A percentile compares a stretch with the other conserved stretches of the same genome.
Conservation (phyloP, 1,140 invertebrate species). For the Argopecten irradians region DNA sequence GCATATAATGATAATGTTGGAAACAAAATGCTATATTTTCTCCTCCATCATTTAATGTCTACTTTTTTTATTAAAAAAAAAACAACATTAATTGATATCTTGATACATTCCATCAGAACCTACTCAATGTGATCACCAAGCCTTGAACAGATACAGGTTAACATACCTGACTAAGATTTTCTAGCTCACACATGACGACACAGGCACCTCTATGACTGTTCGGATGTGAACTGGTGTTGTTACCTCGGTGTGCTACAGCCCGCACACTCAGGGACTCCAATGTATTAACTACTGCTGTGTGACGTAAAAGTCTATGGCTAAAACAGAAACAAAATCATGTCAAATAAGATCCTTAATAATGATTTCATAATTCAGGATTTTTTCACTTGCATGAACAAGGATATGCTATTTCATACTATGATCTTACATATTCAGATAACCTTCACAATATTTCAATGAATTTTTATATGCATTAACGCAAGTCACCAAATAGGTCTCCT, state of each 20-base stretch:
- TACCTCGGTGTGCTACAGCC: slow-evolving; percentile 75
- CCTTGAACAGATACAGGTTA: background rate
- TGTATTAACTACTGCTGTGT: slow-evolving; percentile 84
- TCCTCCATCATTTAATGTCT: too few species aligned
- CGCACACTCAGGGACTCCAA: slow-evolving; percentile 83
- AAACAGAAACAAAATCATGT: slow-evolving; percentile 50
- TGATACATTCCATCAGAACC: too few species aligned
- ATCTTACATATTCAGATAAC: background rate
- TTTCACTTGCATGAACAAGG: background rate
- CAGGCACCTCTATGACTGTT: slow-evolving; percentile 75
- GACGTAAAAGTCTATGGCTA: slow-evolving; percentile 83
- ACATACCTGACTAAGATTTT: slow-evolving; percentile 82
- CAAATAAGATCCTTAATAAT: background rate
- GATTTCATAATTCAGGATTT: background rate
- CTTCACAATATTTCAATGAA: too few species aligned
- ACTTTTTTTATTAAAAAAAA: too few species aligned
- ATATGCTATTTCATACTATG: background rate
- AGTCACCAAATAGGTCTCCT: too few species aligned
- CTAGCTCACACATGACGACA: slow-evolving; percentile 81
- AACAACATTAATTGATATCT: too few species aligned
- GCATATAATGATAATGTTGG: too few species aligned
- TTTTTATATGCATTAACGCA: too few species aligned
- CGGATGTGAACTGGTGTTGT: slow-evolving; percentile 69
- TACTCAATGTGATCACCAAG: too few species aligned
- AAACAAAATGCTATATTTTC: too few species aligned